These are phyloP conservation scores for Capreolus pygargus DNA, from an alignment of 2,113 vertebrate genomes.

Conservation along the genomic window DNA sequence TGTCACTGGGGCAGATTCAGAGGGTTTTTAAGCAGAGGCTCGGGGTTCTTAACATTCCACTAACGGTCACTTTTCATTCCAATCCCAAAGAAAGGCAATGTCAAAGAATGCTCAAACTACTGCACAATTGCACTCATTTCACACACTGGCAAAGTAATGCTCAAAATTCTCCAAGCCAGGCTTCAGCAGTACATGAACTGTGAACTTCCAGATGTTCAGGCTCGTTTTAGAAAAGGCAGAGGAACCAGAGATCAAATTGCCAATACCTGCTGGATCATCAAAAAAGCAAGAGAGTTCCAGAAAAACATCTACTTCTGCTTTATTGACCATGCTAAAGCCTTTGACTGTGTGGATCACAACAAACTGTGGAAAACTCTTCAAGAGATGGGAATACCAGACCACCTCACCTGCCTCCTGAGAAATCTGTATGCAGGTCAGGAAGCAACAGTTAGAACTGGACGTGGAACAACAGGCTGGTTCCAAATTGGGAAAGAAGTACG, in stretches of 20 bases:
- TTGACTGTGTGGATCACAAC: neutral
- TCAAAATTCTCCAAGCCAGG: neutral
- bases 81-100: neutral
- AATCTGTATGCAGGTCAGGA: neutral
- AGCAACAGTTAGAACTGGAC: neutral
- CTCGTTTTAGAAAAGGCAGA: neutral
- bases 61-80: neutral
- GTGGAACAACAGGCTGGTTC: neutral
- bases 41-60: neutral
- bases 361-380: neutral
- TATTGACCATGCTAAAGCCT: neutral
- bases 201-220: neutral
- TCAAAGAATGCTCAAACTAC: neutral
- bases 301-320: neutral
- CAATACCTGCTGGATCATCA: rapidly evolving
- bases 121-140: neutral
- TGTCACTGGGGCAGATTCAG: neutral
- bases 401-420: neutral
- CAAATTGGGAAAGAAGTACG: neutral
- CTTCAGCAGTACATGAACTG: neutral
- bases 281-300: neutral
- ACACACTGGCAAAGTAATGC: neutral
- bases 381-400: neutral
- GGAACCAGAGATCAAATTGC: neutral
- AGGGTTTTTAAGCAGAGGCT: neutral